These are phyloP conservation scores for Eolophus roseicapilla DNA, from an alignment of 2,113 vertebrate genomes.

Conservation along the genomic window DNA sequence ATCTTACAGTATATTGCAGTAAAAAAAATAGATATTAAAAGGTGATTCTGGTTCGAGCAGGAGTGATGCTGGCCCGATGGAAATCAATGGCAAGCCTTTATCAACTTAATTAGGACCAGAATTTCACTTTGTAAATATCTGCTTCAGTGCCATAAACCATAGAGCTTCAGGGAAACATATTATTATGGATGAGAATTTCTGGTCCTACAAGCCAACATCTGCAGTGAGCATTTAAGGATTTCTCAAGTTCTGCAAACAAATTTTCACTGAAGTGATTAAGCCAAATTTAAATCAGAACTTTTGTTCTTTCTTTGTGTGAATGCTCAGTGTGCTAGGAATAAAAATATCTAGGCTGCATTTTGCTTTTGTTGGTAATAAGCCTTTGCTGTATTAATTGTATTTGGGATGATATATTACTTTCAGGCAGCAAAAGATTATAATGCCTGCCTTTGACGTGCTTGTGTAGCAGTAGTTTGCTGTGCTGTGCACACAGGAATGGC, in stretches of 20 bases:
- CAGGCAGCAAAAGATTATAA: background rate
- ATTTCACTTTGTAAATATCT: background rate
- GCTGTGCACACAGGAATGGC: background rate
- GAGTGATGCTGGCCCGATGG: background rate
- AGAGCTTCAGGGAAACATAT: background rate
- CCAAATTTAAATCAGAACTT: background rate
- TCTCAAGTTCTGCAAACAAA: background rate
- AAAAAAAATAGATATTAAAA: background rate
- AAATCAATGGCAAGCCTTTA: background rate
- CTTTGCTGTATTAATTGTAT: background rate
- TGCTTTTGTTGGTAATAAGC: background rate
- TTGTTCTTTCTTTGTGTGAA: background rate
- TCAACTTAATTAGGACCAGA: background rate
- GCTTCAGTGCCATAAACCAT: background rate
- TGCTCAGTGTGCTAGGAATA: background rate
- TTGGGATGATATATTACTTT: background rate
- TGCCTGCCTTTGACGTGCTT: background rate
- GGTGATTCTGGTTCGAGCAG: background rate
- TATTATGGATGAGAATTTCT: background rate
- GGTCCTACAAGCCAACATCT: background rate
- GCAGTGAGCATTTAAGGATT: background rate
- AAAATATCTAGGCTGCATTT: background rate
- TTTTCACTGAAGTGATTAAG: background rate
- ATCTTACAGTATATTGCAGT: background rate
- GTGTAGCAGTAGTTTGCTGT: background rate